A percentile compares a stretch with the other conserved stretches of the same genome.
phyloP scores from a whole-genome alignment of 2,888 invertebrate species.

The Tetheella fluctuosa region DNA sequence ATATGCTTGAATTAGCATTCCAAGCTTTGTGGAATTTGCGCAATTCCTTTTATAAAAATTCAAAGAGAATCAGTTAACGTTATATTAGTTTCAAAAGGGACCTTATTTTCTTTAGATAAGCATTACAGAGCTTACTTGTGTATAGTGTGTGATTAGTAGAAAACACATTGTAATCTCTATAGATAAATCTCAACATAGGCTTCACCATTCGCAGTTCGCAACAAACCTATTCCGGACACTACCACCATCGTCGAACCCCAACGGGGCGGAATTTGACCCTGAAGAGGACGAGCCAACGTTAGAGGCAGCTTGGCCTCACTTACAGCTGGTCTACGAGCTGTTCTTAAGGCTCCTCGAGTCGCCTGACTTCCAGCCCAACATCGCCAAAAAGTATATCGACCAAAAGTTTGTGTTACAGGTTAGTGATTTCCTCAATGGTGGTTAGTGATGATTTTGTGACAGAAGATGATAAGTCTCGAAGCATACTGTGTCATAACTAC shows the following conservation, averaged over 20 bases:
- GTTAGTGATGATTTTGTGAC: no score
- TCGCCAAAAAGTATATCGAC: constrained; percentile 97
- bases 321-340: constrained; percentile 92
- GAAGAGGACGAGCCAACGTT: constrained; percentile 98
- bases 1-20: not conserved
- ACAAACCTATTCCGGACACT: constrained; percentile 94
- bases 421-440: constrained; percentile 31
- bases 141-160: no score
- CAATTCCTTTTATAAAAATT: no score
- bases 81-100: no score
- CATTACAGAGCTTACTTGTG: no score
- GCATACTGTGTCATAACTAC: no score
- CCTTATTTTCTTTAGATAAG: no score
- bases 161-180: no score
- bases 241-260: constrained; percentile 93
- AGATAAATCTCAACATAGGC: no score
- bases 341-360: constrained; percentile 94
- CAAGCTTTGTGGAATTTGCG: not conserved
- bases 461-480: no score
- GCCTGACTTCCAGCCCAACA: constrained; percentile 95
- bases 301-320: constrained; percentile 97
- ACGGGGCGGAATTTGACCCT: constrained; percentile 95
- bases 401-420: constrained; percentile 97
- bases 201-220: constrained; percentile 86
- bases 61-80: not conserved